A percentile compares a stretch with the other conserved stretches of the same genome.
Conservation (phyloP, 2,113 vertebrate species). For the Crotalus horridus region DNA sequence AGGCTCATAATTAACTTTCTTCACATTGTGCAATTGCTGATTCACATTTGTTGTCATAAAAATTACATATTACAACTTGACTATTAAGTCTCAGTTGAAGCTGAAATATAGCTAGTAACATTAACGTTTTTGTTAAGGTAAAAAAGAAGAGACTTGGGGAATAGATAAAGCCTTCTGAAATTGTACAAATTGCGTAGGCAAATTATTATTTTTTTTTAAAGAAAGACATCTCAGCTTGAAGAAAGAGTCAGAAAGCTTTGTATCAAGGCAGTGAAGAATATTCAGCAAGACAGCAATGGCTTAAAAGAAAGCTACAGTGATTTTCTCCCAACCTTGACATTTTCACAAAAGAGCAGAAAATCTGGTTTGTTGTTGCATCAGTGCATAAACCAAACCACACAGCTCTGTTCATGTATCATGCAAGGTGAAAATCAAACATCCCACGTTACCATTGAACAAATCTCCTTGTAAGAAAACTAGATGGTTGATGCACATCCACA, state of each 20-base stretch:
- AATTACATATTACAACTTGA: slow-evolving; percentile 9
- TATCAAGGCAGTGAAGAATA: neutral
- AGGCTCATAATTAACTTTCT: slow-evolving; percentile 50
- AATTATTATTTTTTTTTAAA: neutral
- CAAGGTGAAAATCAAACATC: neutral
- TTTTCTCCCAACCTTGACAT: neutral
- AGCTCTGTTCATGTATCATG: neutral
- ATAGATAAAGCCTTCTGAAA: slow-evolving; percentile 27
- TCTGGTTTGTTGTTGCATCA: neutral
- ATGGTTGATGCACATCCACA: neutral
- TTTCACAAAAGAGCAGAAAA: neutral
- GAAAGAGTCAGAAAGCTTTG: neutral
- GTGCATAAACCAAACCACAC: neutral
- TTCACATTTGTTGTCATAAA: slow-evolving; percentile 49
- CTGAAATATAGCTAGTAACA: slow-evolving; percentile 44
- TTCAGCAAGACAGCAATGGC: neutral
- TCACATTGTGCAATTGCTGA: slow-evolving; percentile 18
- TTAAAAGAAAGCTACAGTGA: neutral
- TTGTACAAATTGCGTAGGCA: neutral
- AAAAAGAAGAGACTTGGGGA: slow-evolving; percentile 33
- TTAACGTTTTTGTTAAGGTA: slow-evolving; percentile 32
- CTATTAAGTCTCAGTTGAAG: slow-evolving; percentile 41
- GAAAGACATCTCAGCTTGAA: neutral
- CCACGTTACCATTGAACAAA: neutral
- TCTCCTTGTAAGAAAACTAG: neutral